Conservation (phyloP, 2,797 vertebrate species). For the Microtus agrestis region DNA sequence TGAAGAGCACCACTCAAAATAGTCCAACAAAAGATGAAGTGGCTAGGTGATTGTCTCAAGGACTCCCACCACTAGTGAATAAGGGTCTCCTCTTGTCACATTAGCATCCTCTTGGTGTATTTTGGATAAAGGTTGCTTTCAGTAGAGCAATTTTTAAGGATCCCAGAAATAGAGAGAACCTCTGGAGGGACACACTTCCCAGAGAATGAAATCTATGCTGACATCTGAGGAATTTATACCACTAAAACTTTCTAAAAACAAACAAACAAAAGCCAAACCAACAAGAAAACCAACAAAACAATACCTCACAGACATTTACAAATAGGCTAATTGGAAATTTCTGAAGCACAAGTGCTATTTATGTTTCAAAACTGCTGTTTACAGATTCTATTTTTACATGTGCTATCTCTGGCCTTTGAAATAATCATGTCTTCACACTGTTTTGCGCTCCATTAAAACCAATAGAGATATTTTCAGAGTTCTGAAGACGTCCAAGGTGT, state of each 20-base stretch:
- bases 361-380: constrained; percentile 49
- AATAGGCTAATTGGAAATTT: constrained; percentile 41
- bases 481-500: constrained; percentile 45
- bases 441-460: constrained; percentile 42
- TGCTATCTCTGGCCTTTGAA: not conserved
- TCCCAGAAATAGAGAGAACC: not conserved
- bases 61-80: not conserved
- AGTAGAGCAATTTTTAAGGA: not conserved
- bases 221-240: not conserved
- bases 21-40: not conserved
- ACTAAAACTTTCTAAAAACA: not conserved
- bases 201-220: constrained; percentile 20
- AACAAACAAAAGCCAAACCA: not conserved
- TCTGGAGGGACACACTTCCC: not conserved
- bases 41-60: not conserved
- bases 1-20: not conserved
- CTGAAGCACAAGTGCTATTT: constrained; percentile 65
- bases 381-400: constrained; percentile 42
- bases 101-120: not conserved
- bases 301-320: not conserved
- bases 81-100: not conserved
- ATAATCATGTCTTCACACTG: constrained; percentile 29
- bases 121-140: not conserved
- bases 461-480: constrained; percentile 54
- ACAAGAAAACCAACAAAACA: not conserved